Percentiles rank a stretch among this genome's conserved stretches.
These are phyloP conservation scores for Polyommatus iphigenia DNA, from an alignment of 2,888 invertebrate species.

Conservation along the genomic window DNA sequence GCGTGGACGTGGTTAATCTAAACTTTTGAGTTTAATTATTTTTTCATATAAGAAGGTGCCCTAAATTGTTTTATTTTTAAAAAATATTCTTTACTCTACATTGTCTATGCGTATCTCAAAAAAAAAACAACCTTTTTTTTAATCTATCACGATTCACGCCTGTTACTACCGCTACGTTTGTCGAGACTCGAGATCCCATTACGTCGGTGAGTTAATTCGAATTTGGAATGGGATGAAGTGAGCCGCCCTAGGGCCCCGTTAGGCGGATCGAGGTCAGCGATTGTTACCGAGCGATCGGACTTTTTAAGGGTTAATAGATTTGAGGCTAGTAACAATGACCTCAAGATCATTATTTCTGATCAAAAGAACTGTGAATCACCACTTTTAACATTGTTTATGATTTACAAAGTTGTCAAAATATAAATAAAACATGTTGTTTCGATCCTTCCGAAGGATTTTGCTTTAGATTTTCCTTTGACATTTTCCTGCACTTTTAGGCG, in stretches of 20 bases:
- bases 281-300: constrained; percentile 35
- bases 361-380: background rate
- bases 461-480: too few species aligned
- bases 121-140: background rate
- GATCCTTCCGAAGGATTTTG: too few species aligned
- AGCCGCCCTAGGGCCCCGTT: constrained; percentile 32
- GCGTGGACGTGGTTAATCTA: background rate
- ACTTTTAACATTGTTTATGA: background rate
- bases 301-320: constrained; percentile 36
- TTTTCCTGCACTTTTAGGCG: too few species aligned
- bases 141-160: background rate
- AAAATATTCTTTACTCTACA: too few species aligned
- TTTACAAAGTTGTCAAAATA: background rate
- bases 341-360: background rate
- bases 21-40: background rate
- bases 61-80: too few species aligned
- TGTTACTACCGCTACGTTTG: constrained; percentile 9
- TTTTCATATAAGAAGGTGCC: background rate
- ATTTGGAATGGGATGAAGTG: constrained; percentile 25
- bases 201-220: constrained; percentile 20
- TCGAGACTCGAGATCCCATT: constrained; percentile 7
- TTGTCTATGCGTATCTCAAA: background rate
- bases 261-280: constrained; percentile 31
- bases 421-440: too few species aligned
- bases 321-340: background rate